A percentile compares a stretch with the other conserved stretches of the same genome.
These are phyloP conservation scores for Heliocidaris erythrogramma DNA, from an alignment of 35 echinoderm and acorn worm genomes.

Conservation along the genomic window DNA sequence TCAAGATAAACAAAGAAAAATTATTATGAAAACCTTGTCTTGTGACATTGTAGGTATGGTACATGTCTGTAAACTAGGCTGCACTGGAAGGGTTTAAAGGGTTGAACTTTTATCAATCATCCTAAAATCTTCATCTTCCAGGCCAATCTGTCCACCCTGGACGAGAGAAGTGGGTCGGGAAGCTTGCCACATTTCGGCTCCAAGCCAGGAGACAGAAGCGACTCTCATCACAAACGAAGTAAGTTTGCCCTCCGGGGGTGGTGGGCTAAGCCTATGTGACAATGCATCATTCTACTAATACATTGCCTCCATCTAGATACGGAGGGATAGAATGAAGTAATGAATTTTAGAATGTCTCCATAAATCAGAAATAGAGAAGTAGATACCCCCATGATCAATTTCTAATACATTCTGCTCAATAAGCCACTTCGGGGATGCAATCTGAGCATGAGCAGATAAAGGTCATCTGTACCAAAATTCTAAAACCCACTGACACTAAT, in stretches of 20 bases:
- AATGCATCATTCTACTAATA: background rate
- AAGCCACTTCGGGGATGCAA: too few species aligned
- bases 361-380: too few species aligned
- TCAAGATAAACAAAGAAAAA: too few species aligned
- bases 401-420: background rate
- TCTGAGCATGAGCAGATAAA: too few species aligned
- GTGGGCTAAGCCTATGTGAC: background rate
- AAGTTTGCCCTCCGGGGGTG: background rate
- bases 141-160: slow-evolving; percentile 3
- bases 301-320: background rate
- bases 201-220: slow-evolving; percentile 18
- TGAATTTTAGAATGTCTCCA: too few species aligned
- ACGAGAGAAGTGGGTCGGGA: slow-evolving; percentile 24
- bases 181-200: slow-evolving; percentile 26
- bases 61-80: too few species aligned
- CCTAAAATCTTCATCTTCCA: background rate
- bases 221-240: slow-evolving; percentile 49
- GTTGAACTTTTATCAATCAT: background rate
- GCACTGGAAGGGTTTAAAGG: too few species aligned
- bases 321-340: too few species aligned
- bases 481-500: too few species aligned
- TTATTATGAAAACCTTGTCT: too few species aligned
- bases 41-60: too few species aligned
- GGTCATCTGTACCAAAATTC: too few species aligned
- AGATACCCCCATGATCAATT: background rate